Evolutionary conservation across 2,888 invertebrate species (phyloP), one percentile per base, ranked within the genome.

Genomic region (Papilio elwesi): DNA sequence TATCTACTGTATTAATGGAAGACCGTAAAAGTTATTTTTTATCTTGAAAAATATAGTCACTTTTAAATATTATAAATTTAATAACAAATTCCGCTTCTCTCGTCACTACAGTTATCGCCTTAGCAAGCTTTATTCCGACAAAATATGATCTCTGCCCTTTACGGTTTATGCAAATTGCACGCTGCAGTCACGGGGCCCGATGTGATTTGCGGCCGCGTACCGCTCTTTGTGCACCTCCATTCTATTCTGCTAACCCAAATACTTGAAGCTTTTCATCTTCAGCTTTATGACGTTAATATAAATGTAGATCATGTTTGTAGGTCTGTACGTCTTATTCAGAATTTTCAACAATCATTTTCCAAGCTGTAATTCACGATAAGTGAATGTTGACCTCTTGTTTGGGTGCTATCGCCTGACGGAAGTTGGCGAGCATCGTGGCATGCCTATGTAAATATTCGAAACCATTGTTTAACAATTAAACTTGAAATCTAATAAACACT

Each of bases 71-170:
- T n/a, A n/a, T n/a, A n/a, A n/a, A n/a, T n/a, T 8, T 48, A 47
- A 16, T 43, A 49, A 48, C 6, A 6, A 9, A 47, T 26, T 13
- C 57, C 71, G 71, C 66, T 67, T 4, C 51, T 59, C 59, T 57
- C 26, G 49, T 36, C 47, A 68, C 62, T 38, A 8, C 12, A 55
- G 11, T 16, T 13, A 49, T 48, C 11, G 6, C 55, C 49, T 55
- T n/a, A 47, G 15, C 62, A 16, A 52, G 62, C 49, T 64, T 63
- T 63, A 72, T 55, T 8, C 68, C 48, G 68, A 64, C 64, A 64
- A 72, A 68, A 72, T 72, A 72, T 68, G 49, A 72, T 72, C 72
- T 68, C 55, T 68, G 68, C 53, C 68, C 72, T 68, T 72, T 64
- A 72, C 72, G 68, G 63, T 63, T 67, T 67, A 72, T 68, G 68